phyloP scores from a whole-genome alignment of 2,797 vertebrate genomes.

The Erethizon dorsatum region DNA sequence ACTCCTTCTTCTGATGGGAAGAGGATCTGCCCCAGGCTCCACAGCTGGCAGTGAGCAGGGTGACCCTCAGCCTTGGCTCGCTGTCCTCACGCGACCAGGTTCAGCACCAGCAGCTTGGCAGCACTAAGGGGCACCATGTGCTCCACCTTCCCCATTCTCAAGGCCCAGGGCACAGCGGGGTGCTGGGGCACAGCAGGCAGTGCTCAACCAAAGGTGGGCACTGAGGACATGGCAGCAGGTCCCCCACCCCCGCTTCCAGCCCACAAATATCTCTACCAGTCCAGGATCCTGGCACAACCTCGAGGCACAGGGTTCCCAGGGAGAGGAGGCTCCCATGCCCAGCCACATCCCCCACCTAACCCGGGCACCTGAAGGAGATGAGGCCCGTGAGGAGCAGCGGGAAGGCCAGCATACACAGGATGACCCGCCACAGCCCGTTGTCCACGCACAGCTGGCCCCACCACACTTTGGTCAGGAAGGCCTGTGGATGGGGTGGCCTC shows the following conservation, averaged over 20 bases:
- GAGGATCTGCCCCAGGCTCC: no score
- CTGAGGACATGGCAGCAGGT: neutral
- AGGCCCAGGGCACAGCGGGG: neutral
- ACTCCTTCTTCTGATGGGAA: neutral
- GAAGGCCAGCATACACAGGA: slow-evolving; percentile 93
- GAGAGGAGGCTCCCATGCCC: neutral
- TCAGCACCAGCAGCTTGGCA: neutral
- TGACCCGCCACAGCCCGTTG: slow-evolving; percentile 93
- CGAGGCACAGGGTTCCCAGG: fast-evolving
- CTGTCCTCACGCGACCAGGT: neutral
- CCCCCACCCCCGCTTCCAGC: neutral
- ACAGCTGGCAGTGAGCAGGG: fast-evolving
- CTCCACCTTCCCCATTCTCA: neutral
- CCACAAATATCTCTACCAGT: fast-evolving
- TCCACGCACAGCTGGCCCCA: slow-evolving; percentile 95
- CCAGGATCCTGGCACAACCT: neutral
- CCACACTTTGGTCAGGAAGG: slow-evolving; percentile 97
- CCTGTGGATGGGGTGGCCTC: slow-evolving; percentile 87
- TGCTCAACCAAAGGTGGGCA: neutral
- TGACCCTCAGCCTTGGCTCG: neutral
- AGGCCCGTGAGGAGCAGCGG: slow-evolving; percentile 94
- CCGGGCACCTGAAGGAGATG: slow-evolving; percentile 90
- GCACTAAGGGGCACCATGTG: fast-evolving
- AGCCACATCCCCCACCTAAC: neutral
- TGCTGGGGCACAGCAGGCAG: neutral